phyloP scores from a whole-genome alignment of 1,140 invertebrate genomes.

The Caenorhabditis briggsae region DNA sequence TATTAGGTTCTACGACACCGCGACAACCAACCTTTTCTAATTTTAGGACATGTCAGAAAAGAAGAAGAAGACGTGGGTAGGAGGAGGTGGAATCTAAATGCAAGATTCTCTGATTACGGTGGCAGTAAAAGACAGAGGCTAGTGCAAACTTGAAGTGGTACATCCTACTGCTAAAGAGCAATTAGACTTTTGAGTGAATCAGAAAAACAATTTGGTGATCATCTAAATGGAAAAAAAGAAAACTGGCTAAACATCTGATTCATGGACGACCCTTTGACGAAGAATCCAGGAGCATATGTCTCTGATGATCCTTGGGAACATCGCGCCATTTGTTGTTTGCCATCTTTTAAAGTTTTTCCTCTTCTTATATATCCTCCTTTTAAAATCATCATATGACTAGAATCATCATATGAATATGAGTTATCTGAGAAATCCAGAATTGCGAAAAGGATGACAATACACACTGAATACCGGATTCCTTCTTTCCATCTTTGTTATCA shows the following conservation, averaged over 20 bases:
- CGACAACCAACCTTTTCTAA: background rate
- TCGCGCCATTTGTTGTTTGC: no score
- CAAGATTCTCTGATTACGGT: background rate
- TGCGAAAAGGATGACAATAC: conserved; percentile 9
- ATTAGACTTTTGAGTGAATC: background rate
- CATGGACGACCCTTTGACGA: no score
- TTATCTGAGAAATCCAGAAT: conserved; percentile 1
- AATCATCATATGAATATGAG: background rate
- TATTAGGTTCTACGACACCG: conserved; percentile 23
- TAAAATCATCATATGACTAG: background rate
- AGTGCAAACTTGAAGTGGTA: background rate
- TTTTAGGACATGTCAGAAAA: background rate
- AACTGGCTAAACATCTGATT: no score
- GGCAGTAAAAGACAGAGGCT: background rate
- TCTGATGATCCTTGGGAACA: no score
- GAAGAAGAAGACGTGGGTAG: background rate
- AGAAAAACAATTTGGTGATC: background rate
- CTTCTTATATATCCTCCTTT: background rate
- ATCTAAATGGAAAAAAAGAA: no score
- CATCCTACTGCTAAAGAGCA: background rate
- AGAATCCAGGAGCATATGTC: no score
- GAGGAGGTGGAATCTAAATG: background rate
- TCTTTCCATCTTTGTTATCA: background rate
- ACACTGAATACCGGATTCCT: background rate
- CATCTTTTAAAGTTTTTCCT: background rate